These are phyloP conservation scores for Peromyscus nudipes DNA, from an alignment of 2,797 vertebrate species.

Conservation along the genomic window DNA sequence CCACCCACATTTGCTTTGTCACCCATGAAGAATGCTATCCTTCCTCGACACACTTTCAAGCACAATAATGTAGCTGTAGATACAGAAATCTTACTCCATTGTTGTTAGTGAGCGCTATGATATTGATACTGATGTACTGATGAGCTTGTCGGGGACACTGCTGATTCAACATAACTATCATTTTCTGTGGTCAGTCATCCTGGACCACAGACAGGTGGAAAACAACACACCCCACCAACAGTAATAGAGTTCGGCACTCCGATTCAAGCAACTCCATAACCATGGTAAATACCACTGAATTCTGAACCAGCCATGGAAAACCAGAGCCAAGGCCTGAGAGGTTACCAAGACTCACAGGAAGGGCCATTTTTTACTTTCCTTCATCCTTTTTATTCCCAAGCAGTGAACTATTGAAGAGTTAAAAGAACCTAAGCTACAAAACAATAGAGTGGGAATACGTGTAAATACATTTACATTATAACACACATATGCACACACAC, in stretches of 20 bases:
- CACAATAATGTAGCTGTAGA: not conserved
- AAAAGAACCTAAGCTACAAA: not conserved
- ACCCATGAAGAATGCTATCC: conserved; percentile 10
- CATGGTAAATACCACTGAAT: not conserved
- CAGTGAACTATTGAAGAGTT: not conserved
- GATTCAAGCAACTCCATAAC: not conserved
- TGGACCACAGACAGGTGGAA: conserved; percentile 9
- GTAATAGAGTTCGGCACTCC: not conserved
- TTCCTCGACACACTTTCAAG: conserved; percentile 33
- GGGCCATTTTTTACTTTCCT: conserved; percentile 1
- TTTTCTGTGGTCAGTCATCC: conserved; percentile 17
- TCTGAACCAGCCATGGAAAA: conserved; percentile 7
- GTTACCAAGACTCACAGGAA: not conserved
- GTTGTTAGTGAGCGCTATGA: not conserved
- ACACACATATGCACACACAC: not conserved
- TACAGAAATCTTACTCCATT: not conserved
- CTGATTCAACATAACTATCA: not conserved
- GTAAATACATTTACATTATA: not conserved
- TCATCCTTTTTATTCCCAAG: not conserved
- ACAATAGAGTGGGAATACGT: not conserved
- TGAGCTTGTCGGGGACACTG: not conserved
- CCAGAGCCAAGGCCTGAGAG: not conserved
- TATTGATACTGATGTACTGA: not conserved
- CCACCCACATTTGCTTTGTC: not conserved
- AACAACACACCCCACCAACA: not conserved